A percentile compares a stretch with the other conserved stretches of the same genome.
Evolutionary conservation across 1,140 invertebrate genomes (phyloP).

Genomic region (Papilio glaucus): DNA sequence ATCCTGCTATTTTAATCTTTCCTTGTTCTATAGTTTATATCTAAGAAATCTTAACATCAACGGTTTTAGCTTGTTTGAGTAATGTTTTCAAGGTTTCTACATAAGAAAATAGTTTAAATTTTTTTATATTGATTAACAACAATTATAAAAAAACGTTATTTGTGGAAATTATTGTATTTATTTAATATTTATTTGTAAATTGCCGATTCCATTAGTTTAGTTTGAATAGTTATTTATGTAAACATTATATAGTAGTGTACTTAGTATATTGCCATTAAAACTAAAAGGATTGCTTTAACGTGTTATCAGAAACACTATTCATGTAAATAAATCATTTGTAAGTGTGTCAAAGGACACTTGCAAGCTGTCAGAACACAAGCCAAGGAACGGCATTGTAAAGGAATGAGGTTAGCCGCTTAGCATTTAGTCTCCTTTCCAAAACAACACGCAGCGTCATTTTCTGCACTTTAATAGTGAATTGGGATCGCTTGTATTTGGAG

Average conservation of each 20-base stretch:
- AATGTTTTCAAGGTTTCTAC: no score
- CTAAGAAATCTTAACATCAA: no score
- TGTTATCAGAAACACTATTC: neutral
- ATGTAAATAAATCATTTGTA: neutral
- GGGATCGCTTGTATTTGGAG: conserved; percentile 51
- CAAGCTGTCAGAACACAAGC: conserved; percentile 23
- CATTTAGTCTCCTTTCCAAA: conserved; percentile 19
- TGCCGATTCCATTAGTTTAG: no score
- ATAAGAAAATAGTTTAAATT: no score
- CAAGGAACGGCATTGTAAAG: neutral
- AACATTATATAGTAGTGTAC: no score
- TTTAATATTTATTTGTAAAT: no score
- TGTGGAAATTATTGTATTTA: no score
- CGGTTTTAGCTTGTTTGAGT: no score
- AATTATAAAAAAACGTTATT: no score
- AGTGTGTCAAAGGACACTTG: conserved; percentile 7
- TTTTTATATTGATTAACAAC: no score
- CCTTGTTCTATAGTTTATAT: neutral
- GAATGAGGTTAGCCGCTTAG: conserved; percentile 31
- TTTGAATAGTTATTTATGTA: no score
- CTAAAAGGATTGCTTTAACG: neutral
- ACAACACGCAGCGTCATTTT: conserved; percentile 46
- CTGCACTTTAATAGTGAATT: conserved; percentile 44
- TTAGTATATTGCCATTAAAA: no score
- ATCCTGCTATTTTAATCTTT: neutral